Evolutionary conservation across 2,888 invertebrate species (phyloP).

Genomic region (Temnothorax ravouxi): DNA sequence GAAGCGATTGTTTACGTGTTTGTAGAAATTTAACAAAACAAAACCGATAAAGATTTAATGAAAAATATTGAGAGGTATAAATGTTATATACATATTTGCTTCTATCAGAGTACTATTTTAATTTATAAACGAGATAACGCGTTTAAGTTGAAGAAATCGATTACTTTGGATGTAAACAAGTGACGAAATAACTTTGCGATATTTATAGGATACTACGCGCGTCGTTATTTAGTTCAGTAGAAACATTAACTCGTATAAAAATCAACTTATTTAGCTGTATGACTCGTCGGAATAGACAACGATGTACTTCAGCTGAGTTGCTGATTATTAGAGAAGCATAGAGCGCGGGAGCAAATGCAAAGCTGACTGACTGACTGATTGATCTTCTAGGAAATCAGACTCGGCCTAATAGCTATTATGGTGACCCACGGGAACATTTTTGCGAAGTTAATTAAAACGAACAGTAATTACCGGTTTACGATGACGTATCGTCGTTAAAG

Average conservation of each 20-base stretch:
- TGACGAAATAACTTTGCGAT: not conserved
- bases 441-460: conserved; percentile 77
- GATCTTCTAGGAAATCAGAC: conserved; percentile 73
- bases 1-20: conserved; percentile 7
- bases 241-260: not conserved
- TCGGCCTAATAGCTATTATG: conserved; percentile 62
- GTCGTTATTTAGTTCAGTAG: conserved; percentile 3
- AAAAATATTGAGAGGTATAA: not conserved
- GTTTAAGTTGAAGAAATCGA: not conserved
- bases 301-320: not conserved
- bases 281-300: not conserved
- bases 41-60: conserved; percentile 21
- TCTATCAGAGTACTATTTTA: conserved; percentile 4
- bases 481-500: conserved; percentile 57
- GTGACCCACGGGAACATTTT: conserved; percentile 70
- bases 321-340: conserved; percentile 35
- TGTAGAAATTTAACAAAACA: conserved; percentile 9
- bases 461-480: conserved; percentile 60
- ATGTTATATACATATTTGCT: not conserved
- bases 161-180: not conserved
- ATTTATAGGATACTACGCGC: not conserved
- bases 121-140: not conserved
- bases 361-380: conserved; percentile 65
- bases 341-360: conserved; percentile 46
- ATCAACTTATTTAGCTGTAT: not conserved